Evolutionary conservation across 2,888 invertebrate species (phyloP).

Genomic region (Acleris literana): DNA sequence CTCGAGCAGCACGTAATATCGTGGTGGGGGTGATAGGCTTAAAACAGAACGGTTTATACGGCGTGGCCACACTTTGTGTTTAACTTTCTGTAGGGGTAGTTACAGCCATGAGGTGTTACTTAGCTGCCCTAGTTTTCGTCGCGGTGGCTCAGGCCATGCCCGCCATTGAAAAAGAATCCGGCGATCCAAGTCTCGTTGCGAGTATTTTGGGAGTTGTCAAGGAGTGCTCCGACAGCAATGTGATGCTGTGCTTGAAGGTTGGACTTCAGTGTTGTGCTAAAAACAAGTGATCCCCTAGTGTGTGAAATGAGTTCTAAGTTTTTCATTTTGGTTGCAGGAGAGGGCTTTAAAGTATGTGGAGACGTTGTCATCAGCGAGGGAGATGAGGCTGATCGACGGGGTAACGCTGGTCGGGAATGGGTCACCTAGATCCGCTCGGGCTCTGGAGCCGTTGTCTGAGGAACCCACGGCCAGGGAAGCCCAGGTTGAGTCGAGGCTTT

Average conservation of each 20-base stretch:
- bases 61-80: slow-evolving; percentile 73
- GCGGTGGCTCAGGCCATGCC: slow-evolving; percentile 78
- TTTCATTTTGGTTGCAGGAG: slow-evolving; percentile 84
- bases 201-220: slow-evolving; percentile 86
- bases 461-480: slow-evolving; percentile 89
- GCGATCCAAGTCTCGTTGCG: slow-evolving; percentile 66
- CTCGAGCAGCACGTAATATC: slow-evolving; percentile 57
- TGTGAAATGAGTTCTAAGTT: slow-evolving; percentile 50
- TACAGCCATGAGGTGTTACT: slow-evolving; percentile 71
- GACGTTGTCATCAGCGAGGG: slow-evolving; percentile 76
- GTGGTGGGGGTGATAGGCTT: slow-evolving; percentile 77
- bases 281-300: slow-evolving; percentile 31
- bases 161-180: slow-evolving; percentile 80
- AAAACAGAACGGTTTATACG: slow-evolving; percentile 74
- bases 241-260: slow-evolving; percentile 89
- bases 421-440: slow-evolving; percentile 84
- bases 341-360: slow-evolving; percentile 89
- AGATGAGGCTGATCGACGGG: slow-evolving; percentile 84
- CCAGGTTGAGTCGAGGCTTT: slow-evolving; percentile 88
- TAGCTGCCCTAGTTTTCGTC: slow-evolving; percentile 78
- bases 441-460: slow-evolving; percentile 86
- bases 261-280: slow-evolving; percentile 39
- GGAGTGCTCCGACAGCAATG: slow-evolving; percentile 87
- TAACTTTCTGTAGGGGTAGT: slow-evolving; percentile 75
- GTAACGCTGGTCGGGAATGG: slow-evolving; percentile 80